phyloP scores from a whole-genome alignment of 2,797 vertebrate genomes.

The Acanthiza pusilla region DNA sequence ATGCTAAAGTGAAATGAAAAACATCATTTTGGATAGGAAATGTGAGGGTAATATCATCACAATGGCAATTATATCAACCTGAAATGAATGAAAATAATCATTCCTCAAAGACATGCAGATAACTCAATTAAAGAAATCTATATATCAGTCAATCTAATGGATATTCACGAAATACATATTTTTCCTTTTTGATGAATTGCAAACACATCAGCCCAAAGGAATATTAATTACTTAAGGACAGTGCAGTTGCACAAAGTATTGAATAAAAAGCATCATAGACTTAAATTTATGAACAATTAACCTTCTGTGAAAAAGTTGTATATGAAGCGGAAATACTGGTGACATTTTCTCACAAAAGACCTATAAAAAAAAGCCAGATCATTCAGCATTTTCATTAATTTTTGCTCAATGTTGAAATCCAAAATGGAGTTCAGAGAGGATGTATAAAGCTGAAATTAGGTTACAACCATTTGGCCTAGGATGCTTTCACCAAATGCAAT shows the following conservation, averaged over 20 bases:
- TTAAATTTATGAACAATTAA: neutral
- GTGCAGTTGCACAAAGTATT: neutral
- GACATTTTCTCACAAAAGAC: neutral
- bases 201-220: neutral
- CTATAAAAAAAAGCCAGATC: neutral
- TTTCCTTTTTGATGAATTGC: neutral
- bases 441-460: neutral
- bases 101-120: neutral
- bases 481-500: neutral
- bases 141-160: neutral
- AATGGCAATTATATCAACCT: neutral
- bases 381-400: neutral
- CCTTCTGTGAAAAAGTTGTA: neutral
- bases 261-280: neutral
- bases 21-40: neutral
- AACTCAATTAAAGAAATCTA: neutral
- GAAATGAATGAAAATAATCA: neutral
- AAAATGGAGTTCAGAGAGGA: neutral
- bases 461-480: neutral
- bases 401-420: neutral
- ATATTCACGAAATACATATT: neutral
- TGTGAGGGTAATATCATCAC: neutral
- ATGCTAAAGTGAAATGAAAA: neutral
- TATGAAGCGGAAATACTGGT: neutral
- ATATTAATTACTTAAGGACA: neutral